A percentile compares a stretch with the other conserved stretches of the same genome.
Conservation (phyloP, 2,797 vertebrate genomes). For the Brachyalestes nurse region DNA sequence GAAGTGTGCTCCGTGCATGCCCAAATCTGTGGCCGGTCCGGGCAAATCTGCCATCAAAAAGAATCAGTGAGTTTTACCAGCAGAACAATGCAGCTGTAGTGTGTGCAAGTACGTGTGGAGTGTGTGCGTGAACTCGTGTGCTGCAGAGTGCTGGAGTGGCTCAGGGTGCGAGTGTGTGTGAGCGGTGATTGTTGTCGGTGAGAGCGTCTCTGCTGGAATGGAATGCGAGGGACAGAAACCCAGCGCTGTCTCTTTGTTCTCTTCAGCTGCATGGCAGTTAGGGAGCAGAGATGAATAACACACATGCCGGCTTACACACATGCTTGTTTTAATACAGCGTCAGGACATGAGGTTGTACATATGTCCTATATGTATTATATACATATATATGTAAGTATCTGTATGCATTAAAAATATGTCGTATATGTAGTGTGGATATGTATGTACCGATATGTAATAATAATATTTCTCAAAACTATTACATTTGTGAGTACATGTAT, state of each 20-base stretch:
- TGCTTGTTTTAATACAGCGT: neutral
- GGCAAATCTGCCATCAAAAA: slow-evolving; percentile 1
- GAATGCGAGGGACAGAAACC: slow-evolving; percentile 77
- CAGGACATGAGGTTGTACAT: neutral
- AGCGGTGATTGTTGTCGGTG: slow-evolving; percentile 46
- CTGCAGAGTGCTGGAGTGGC: slow-evolving; percentile 62
- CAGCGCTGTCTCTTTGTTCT: slow-evolving; percentile 78
- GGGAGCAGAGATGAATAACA: slow-evolving; percentile 49
- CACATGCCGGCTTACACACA: slow-evolving; percentile 51
- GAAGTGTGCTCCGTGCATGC: neutral
- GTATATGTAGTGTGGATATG: neutral
- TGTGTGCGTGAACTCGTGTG: slow-evolving; percentile 22
- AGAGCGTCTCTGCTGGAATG: slow-evolving; percentile 55
- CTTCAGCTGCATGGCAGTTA: slow-evolving; percentile 60
- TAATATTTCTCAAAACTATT: no score
- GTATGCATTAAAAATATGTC: neutral
- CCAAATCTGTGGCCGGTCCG: neutral
- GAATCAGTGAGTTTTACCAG: slow-evolving; percentile 2
- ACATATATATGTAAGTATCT: neutral
- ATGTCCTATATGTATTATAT: neutral
- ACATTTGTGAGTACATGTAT: no score
- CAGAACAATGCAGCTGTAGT: neutral
- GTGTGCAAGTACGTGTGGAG: slow-evolving; percentile 41
- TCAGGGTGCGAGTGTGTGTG: slow-evolving; percentile 67
- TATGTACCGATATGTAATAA: no score